Base-by-base conservation (phyloP, 2,888 invertebrate genomes). In the Acholoe squamosa region DNA sequence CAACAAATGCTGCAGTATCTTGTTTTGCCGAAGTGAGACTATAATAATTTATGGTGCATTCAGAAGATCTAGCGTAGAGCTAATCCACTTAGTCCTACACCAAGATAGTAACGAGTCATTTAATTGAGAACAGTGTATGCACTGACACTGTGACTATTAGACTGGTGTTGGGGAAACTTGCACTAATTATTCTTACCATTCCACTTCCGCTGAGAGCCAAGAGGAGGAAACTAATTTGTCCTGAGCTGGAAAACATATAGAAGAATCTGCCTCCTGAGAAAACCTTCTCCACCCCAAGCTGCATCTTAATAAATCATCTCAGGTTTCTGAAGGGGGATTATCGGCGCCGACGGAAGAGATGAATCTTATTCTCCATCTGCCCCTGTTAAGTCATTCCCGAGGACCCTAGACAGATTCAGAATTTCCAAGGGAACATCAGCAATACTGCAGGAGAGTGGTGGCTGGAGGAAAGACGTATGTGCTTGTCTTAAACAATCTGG, bases 261-360 rank as follows among this genome's bases (percentile, higher is more conserved):
- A 61, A 61, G n/a, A 61, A 61, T 61, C 61, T 61, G 19, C 61
- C n/a, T 61, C 61, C 5, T n/a, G 61, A 7, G n/a, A 61, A 19
- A 61, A 61, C 61, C n/a, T n/a, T 61, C 22, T 61, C 61, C 61
- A 19, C 61, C 61, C 10, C 43, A 43, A n/a, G 61, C 61, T n/a
- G 61, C 22, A 19, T 61, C 61, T 61, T 61, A 61, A 61, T 61
- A 61, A 61, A 61, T 61, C 61, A 61, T 61, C 19, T 61, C 61
- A n/a, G 61, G 61, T 61, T 61, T 61, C 61, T 61, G 61, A 61
- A 61, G 61, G 22, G 54, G 19, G n/a, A 7, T 61, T 12, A 61
- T 61, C n/a, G 61, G 5, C 61, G 61, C 61, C 61, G 61, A 61
- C 61, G n/a, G 61, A 61, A 61, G n/a, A n/a, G 71, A 71, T 71